Percentiles rank a stretch among this genome's conserved stretches.
phyloP scores from a whole-genome alignment of 2,797 vertebrate genomes.

The Podarcis siculus region DNA sequence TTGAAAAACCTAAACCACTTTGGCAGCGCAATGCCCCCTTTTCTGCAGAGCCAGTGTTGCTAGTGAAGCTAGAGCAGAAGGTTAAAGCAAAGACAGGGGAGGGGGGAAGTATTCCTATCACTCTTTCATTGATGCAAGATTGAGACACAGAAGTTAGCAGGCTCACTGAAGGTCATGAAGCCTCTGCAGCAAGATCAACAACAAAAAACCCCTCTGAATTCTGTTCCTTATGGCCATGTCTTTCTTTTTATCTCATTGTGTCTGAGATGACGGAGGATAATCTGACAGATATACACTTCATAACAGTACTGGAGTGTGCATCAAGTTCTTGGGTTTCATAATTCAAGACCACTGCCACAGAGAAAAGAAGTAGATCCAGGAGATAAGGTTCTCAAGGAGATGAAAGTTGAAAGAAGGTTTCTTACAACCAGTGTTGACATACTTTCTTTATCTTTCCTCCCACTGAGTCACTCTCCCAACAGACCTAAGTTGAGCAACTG shows the following conservation, averaged over 20 bases:
- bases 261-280: not conserved
- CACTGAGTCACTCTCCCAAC: conserved; percentile 30
- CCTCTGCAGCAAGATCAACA: conserved; percentile 12
- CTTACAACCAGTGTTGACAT: conserved; percentile 27
- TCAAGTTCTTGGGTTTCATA: conserved; percentile 34
- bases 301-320: conserved; percentile 10
- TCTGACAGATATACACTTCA: conserved; percentile 23
- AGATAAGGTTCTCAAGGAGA: conserved; percentile 29
- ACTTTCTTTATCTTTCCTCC: conserved; percentile 27
- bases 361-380: not conserved
- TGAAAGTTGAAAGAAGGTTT: conserved; percentile 40
- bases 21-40: not conserved
- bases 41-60: not conserved
- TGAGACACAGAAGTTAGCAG: not conserved
- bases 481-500: conserved; percentile 18
- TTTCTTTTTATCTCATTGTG: conserved; percentile 3
- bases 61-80: not conserved
- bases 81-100: not conserved
- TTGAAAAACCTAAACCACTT: not conserved
- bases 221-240: not conserved
- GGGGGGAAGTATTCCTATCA: conserved; percentile 14
- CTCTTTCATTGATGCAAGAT: not conserved
- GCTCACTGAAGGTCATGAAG: conserved; percentile 15
- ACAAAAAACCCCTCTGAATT: conserved; percentile 1
- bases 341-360: conserved; percentile 29